These are phyloP conservation scores for Sphaeridia pumilis DNA, from an alignment of 2,888 invertebrate species.

Conservation along the genomic window DNA sequence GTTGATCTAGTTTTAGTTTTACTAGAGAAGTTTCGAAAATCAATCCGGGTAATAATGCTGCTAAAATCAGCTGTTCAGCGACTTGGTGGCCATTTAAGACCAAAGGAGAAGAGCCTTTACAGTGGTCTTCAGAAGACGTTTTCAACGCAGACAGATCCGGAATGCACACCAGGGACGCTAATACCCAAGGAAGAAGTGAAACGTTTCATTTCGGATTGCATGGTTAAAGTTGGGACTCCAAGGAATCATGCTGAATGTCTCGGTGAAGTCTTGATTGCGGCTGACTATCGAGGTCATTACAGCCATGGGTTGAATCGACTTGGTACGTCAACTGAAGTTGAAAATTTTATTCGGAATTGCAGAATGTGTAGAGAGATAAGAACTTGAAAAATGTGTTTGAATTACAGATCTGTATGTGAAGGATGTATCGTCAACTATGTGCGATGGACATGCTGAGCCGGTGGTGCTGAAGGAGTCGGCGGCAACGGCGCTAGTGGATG, in stretches of 20 bases:
- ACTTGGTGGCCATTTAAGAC: too few species aligned
- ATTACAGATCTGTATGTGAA: constrained; percentile 63
- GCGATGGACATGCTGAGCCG: constrained; percentile 53
- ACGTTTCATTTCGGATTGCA: constrained; percentile 54
- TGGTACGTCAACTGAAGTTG: too few species aligned
- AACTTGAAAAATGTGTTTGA: too few species aligned
- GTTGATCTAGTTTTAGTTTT: too few species aligned
- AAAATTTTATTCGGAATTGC: too few species aligned
- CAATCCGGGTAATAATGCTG: too few species aligned
- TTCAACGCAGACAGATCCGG: too few species aligned
- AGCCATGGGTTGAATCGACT: constrained; percentile 78
- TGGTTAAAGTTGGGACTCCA: constrained; percentile 53
- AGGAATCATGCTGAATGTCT: constrained; percentile 50
- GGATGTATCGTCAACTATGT: constrained; percentile 56
- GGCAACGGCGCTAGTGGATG: constrained; percentile 45
- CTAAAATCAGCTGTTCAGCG: too few species aligned
- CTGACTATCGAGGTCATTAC: constrained; percentile 70
- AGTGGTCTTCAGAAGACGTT: too few species aligned
- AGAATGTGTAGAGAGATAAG: too few species aligned
- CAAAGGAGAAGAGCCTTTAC: too few species aligned
- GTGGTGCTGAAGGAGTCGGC: constrained; percentile 53
- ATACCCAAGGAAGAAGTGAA: constrained; percentile 47
- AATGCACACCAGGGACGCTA: constrained; percentile 2
- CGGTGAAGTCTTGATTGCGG: constrained; percentile 58
- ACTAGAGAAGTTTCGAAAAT: too few species aligned